Conservation (phyloP, 2,113 vertebrate species). For the Barnardius zonarius region DNA sequence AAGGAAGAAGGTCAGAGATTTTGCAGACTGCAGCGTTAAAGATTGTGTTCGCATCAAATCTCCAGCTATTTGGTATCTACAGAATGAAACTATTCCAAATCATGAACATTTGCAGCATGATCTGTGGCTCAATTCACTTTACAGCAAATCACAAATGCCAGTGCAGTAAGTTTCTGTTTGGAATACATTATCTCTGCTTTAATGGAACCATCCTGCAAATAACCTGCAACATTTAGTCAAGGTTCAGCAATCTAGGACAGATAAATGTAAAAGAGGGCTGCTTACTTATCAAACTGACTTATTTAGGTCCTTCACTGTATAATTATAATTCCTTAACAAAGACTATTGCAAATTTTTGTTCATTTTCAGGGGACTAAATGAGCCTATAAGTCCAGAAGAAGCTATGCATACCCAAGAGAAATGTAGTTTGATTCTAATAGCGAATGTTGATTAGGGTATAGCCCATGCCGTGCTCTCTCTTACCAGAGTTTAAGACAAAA, state of each 20-base stretch:
- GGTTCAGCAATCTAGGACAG: neutral
- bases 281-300: constrained; percentile 9
- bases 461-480: neutral
- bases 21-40: neutral
- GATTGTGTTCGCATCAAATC: constrained; percentile 39
- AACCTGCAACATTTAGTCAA: constrained; percentile 17
- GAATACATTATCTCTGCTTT: constrained; percentile 27
- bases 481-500: neutral
- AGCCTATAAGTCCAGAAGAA: neutral
- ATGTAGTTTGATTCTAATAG: neutral
- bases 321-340: neutral
- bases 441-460: neutral
- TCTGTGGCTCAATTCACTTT: constrained; percentile 19
- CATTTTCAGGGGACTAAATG: neutral
- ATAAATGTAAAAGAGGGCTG: neutral
- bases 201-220: constrained; percentile 23
- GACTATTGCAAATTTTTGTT: neutral
- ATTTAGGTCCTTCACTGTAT: neutral
- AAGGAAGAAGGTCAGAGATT: constrained; percentile 3
- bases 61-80: constrained; percentile 19
- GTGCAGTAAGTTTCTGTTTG: constrained; percentile 4
- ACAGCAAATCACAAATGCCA: constrained; percentile 22
- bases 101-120: constrained; percentile 9
- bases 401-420: neutral
- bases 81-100: constrained; percentile 26